Evolutionary conservation across 2,888 invertebrate species (phyloP).

Genomic region (Chrysolina oricalcia): DNA sequence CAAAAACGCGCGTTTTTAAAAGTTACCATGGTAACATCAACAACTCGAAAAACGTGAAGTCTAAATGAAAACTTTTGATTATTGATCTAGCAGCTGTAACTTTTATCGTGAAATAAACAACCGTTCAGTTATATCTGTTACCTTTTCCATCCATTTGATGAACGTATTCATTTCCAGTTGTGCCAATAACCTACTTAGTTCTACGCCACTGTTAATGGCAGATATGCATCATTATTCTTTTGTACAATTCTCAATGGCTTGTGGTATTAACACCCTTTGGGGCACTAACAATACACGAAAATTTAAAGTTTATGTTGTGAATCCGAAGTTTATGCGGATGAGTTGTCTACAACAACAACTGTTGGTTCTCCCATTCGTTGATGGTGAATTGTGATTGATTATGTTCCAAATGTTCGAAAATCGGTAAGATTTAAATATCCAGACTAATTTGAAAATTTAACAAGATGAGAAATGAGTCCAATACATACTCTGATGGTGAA

Average conservation of each 20-base stretch:
- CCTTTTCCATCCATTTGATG: background rate
- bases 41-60: no score
- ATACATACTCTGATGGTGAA: no score
- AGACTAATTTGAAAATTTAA: no score
- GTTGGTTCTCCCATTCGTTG: conserved; percentile 47
- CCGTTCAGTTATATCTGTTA: no score
- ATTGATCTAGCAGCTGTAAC: background rate
- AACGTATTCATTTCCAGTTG: background rate
- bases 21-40: no score
- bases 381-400: conserved; percentile 1
- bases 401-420: background rate
- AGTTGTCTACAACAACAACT: conserved; percentile 53
- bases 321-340: conserved; percentile 59
- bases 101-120: no score
- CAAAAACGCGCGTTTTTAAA: no score
- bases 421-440: background rate
- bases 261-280: conserved; percentile 60
- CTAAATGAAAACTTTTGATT: no score
- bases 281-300: conserved; percentile 55
- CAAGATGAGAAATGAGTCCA: no score
- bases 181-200: background rate
- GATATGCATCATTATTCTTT: conserved; percentile 47
- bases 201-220: conserved; percentile 36
- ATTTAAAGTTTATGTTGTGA: conserved; percentile 62
- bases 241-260: conserved; percentile 48